Percentiles rank a stretch among this genome's conserved stretches.
Conservation (phyloP, 2,113 vertebrate species). For the Ascaphus truei region DNA sequence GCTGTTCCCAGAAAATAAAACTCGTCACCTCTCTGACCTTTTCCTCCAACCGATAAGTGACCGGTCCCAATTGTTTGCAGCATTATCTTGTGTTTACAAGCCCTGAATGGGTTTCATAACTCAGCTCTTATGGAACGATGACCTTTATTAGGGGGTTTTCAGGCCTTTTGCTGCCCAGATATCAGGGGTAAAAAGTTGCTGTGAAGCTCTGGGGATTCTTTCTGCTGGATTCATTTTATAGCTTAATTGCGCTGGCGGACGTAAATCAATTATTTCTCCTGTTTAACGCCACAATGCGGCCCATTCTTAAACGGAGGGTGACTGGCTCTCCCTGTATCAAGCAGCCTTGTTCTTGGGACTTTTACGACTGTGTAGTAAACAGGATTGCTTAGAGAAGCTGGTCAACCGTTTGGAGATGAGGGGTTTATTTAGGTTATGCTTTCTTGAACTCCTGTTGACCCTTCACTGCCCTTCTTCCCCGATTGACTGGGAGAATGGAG, state of each 20-base stretch:
- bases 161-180: conserved; percentile 57
- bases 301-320: conserved; percentile 67
- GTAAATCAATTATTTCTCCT: conserved; percentile 86
- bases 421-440: conserved; percentile 64
- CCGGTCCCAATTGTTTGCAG: conserved; percentile 76
- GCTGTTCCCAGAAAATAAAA: conserved; percentile 71
- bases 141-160: conserved; percentile 66
- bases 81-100: conserved; percentile 75
- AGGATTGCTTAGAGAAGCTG: conserved; percentile 47
- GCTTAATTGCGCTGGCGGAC: conserved; percentile 73
- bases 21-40: conserved; percentile 78
- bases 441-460: conserved; percentile 82
- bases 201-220: conserved; percentile 59
- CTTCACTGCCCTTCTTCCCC: conserved; percentile 64
- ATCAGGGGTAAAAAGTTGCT: conserved; percentile 52
- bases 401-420: conserved; percentile 48
- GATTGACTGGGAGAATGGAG: conserved; percentile 45
- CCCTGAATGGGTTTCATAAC: conserved; percentile 69
- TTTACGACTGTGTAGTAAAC: conserved; percentile 69
- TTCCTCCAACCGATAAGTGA: conserved; percentile 64
- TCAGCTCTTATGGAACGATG: conserved; percentile 58
- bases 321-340: conserved; percentile 64
- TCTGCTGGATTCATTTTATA: conserved; percentile 76
- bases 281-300: conserved; percentile 75
- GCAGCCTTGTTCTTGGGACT: conserved; percentile 62